phyloP scores from a whole-genome alignment of 1,140 invertebrate species.

The Zaprionus camerounensis region DNA sequence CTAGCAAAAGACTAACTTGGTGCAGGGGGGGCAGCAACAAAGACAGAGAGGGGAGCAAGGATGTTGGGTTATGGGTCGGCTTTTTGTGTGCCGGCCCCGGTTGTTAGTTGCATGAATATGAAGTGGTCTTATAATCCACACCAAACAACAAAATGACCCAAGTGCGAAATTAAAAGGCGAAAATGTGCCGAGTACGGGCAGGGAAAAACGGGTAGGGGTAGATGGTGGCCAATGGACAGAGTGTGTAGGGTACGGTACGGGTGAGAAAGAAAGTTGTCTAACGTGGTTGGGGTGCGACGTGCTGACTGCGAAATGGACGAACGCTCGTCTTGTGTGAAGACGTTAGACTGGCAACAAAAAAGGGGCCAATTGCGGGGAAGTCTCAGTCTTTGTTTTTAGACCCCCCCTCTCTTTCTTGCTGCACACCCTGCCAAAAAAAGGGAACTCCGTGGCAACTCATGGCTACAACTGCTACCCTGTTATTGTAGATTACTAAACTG shows the following conservation, averaged over 20 bases:
- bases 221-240: neutral
- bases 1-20: constrained; percentile 44
- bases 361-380: constrained; percentile 15
- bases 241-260: neutral
- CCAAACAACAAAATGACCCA: constrained; percentile 82
- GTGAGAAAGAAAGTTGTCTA: constrained; percentile 18
- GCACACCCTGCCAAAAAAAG: neutral
- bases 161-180: constrained; percentile 82
- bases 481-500: neutral
- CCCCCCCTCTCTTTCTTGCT: neutral
- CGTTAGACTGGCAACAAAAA: constrained; percentile 29
- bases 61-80: constrained; percentile 26
- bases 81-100: constrained; percentile 38
- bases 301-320: constrained; percentile 66
- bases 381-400: neutral
- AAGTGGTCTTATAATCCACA: constrained; percentile 82
- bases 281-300: constrained; percentile 38
- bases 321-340: constrained; percentile 48
- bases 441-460: neutral
- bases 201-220: neutral
- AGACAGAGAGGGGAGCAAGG: neutral
- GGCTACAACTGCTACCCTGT: neutral
- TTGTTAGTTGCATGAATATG: constrained; percentile 82
- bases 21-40: too few species aligned
- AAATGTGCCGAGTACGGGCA: constrained; percentile 62